Conservation (phyloP, 2,888 invertebrate genomes). For the Tetropium fuscum region DNA sequence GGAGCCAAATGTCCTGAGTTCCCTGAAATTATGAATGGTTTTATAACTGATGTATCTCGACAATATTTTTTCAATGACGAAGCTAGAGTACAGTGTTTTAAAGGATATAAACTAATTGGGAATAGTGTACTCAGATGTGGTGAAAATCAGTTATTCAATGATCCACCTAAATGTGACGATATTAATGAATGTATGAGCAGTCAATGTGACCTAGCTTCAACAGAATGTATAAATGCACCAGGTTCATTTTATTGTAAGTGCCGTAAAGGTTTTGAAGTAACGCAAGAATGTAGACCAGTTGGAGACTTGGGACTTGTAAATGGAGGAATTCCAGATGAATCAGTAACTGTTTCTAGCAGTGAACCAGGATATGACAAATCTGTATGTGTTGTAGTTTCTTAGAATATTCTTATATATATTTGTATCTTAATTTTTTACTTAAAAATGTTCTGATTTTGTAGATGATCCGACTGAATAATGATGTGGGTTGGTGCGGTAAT, state of each 20-base stretch:
- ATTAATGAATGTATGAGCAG: conserved; percentile 91
- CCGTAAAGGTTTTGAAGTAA: conserved; percentile 83
- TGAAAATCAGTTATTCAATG: conserved; percentile 84
- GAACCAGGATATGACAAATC: conserved; percentile 87
- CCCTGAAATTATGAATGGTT: conserved; percentile 89
- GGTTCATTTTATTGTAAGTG: conserved; percentile 93
- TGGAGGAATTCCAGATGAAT: conserved; percentile 91
- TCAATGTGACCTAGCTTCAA: conserved; percentile 91
- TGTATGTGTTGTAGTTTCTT: conserved; percentile 66
- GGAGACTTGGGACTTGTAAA: conserved; percentile 90
- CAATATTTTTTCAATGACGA: conserved; percentile 90
- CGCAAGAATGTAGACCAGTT: conserved; percentile 90
- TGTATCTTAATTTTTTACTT: too few species aligned
- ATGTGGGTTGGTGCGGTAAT: conserved; percentile 92
- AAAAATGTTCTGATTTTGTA: conserved; percentile 54
- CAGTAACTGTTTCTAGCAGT: conserved; percentile 85
- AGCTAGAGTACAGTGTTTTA: conserved; percentile 90
- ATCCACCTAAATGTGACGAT: conserved; percentile 90
- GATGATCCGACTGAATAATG: conserved; percentile 87
- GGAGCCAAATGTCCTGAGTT: conserved; percentile 78
- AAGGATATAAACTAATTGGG: conserved; percentile 88
- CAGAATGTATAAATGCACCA: conserved; percentile 89
- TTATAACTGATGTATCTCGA: conserved; percentile 82
- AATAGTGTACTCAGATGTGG: conserved; percentile 88
- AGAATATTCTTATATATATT: conserved; percentile 1